These are phyloP conservation scores for Coreius guichenoti DNA, from an alignment of 2,797 vertebrate genomes.

Conservation along the genomic window DNA sequence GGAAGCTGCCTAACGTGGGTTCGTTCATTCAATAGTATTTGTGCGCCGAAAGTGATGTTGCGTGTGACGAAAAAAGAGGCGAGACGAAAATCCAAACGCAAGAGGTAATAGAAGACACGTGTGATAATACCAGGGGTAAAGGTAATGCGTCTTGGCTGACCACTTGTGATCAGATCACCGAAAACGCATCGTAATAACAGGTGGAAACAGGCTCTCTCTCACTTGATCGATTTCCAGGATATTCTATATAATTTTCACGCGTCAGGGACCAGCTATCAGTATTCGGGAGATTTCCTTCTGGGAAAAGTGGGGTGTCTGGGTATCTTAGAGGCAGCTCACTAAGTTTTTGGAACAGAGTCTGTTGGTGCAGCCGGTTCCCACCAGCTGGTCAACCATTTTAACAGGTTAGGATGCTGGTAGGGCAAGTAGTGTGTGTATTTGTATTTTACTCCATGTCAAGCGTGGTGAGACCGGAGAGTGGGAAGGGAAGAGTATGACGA, in stretches of 20 bases:
- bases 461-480: conserved; percentile 5
- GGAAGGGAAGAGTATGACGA: conserved; percentile 47
- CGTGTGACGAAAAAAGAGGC: neutral
- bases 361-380: neutral
- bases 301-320: neutral
- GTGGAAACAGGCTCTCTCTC: neutral
- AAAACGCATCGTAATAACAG: neutral
- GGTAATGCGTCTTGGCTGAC: neutral
- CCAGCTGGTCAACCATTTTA: neutral
- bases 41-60: neutral
- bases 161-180: neutral
- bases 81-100: neutral
- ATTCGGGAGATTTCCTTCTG: neutral
- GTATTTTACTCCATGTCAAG: conserved; percentile 36
- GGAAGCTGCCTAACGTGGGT: neutral
- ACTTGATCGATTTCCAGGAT: neutral
- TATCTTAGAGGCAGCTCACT: conserved; percentile 4
- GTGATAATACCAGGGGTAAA: neutral
- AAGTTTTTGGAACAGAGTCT: conserved; percentile 45
- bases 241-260: neutral
- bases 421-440: conserved; percentile 30
- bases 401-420: conserved; percentile 39
- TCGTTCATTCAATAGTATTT: neutral
- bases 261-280: neutral
- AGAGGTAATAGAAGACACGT: neutral